Percentiles rank a stretch among this genome's conserved stretches.
These are phyloP conservation scores for Silvanus unidentatus DNA, from an alignment of 2,888 invertebrate genomes.

Conservation along the genomic window DNA sequence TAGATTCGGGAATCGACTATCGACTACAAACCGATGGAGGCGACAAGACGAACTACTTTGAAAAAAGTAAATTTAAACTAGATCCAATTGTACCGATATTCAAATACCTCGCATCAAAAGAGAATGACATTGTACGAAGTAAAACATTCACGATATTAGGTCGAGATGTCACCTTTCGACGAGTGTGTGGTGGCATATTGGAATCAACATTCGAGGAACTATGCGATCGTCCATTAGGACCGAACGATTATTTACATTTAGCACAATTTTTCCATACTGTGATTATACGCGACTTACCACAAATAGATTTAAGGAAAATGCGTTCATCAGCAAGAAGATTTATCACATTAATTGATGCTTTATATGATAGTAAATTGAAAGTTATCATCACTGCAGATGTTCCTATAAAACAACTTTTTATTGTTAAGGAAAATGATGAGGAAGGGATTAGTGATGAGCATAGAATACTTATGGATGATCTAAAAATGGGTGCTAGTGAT, in stretches of 20 bases:
- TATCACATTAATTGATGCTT: conserved; percentile 92
- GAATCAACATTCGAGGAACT: conserved; percentile 86
- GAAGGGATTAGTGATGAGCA: conserved; percentile 61
- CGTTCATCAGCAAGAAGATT: conserved; percentile 90
- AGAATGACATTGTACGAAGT: conserved; percentile 84
- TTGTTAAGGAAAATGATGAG: conserved; percentile 38
- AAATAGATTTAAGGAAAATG: conserved; percentile 62
- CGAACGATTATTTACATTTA: conserved; percentile 90
- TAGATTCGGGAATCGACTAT: conserved; percentile 96
- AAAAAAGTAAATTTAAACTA: conserved; percentile 61
- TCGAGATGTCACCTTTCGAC: conserved; percentile 79
- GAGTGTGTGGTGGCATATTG: conserved; percentile 87
- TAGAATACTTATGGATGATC: conserved; percentile 90
- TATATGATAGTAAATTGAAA: conserved; percentile 88
- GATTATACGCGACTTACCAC: conserved; percentile 83
- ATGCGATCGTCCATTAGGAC: conserved; percentile 87
- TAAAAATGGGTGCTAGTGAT: conserved; percentile 73
- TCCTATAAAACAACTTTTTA: conserved; percentile 71
- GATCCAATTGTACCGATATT: conserved; percentile 73
- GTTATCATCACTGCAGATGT: conserved; percentile 81
- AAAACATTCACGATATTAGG: conserved; percentile 82
- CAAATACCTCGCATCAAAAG: conserved; percentile 79
- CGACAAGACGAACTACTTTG: conserved; percentile 65
- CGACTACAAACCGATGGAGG: conserved; percentile 62
- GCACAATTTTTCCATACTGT: conserved; percentile 93